Conservation (phyloP, 2,113 vertebrate species). For the Sylvilagus bachmani region DNA sequence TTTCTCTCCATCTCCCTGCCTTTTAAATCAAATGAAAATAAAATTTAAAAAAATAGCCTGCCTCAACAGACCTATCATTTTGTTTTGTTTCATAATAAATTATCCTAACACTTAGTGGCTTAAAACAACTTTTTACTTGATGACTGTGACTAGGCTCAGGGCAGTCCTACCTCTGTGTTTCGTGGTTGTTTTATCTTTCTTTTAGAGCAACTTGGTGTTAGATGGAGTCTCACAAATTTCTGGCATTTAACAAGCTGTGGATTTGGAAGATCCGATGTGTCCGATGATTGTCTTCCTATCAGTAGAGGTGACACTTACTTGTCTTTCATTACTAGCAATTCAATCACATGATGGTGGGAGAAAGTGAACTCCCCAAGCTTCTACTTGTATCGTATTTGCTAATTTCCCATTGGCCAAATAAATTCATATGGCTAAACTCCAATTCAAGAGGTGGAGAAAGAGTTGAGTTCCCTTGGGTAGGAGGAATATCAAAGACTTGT, state of each 20-base stretch:
- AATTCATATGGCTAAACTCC: background rate
- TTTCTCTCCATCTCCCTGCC: no score
- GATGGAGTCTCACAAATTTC: background rate
- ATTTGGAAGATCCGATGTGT: background rate
- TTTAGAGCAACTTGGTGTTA: background rate
- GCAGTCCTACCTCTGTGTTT: background rate
- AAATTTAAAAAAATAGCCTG: background rate
- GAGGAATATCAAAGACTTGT: background rate
- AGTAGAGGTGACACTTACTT: background rate
- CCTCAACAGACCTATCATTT: background rate
- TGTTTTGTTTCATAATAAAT: background rate
- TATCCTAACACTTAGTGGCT: background rate
- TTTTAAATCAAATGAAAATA: no score
- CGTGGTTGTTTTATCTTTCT: background rate
- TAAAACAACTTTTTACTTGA: background rate
- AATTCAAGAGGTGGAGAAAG: background rate
- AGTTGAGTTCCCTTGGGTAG: background rate
- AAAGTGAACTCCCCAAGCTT: constrained; percentile 1
- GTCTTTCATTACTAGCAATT: background rate
- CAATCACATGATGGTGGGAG: background rate
- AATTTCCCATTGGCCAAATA: background rate
- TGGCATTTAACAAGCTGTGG: background rate
- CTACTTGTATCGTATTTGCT: background rate
- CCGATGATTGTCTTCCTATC: background rate
- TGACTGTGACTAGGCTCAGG: background rate